These are phyloP conservation scores for Ceyx cyanopectus DNA, from an alignment of 2,113 vertebrate genomes.

Conservation along the genomic window DNA sequence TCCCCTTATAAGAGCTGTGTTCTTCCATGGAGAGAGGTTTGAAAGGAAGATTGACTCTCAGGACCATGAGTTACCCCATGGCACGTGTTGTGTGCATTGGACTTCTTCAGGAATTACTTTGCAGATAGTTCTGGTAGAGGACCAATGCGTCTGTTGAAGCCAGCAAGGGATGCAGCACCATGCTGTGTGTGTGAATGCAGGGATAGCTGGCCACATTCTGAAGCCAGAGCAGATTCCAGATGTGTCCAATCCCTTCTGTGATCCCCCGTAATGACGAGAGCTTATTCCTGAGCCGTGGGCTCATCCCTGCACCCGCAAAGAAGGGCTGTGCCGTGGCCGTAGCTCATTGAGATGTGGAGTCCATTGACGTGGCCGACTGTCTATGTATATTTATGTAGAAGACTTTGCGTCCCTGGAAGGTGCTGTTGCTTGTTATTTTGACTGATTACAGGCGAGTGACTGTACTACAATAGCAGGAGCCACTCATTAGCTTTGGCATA, in stretches of 20 bases:
- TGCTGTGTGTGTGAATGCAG: background rate
- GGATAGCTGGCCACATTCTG: background rate
- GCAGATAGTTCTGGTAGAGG: background rate
- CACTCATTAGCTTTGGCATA: slow-evolving; percentile 77
- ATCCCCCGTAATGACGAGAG: rapidly evolving
- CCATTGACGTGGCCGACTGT: slow-evolving; percentile 10
- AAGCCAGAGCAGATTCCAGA: background rate
- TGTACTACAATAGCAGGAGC: slow-evolving; percentile 69
- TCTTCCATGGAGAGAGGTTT: background rate
- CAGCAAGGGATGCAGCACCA: background rate
- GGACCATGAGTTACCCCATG: rapidly evolving
- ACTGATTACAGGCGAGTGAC: slow-evolving; percentile 77
- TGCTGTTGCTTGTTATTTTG: slow-evolving; percentile 81
- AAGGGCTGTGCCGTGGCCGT: background rate
- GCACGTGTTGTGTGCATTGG: rapidly evolving
- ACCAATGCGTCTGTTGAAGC: background rate
- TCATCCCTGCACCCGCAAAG: background rate
- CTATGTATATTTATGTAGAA: slow-evolving; percentile 73
- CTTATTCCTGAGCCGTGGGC: background rate
- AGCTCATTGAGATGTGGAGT: slow-evolving; percentile 60
- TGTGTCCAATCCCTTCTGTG: background rate
- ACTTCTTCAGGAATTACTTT: background rate
- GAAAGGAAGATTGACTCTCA: background rate
- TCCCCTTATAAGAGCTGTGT: background rate
- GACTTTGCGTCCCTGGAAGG: slow-evolving; percentile 58